Evolutionary conservation across 2,797 vertebrate genomes (phyloP), one percentile per base, ranked within the genome.

Genomic region (Sebastes trivittatus): DNA sequence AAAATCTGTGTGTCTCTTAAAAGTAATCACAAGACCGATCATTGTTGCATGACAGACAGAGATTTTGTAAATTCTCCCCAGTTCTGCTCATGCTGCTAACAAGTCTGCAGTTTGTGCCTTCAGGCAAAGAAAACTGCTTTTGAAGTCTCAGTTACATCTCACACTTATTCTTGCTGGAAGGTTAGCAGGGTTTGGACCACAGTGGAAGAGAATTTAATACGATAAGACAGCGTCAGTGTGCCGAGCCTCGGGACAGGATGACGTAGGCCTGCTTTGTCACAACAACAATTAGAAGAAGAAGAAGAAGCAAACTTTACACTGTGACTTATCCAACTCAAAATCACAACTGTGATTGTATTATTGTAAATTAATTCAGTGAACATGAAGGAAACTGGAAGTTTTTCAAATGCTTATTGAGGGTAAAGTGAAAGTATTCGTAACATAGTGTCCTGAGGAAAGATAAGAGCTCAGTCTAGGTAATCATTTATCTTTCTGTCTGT

Each of bases 141-240:
- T 77, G 83, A 81, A 85, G 76, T 84, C 69, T 84, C 77, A 49
- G 76, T 85, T 84, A 83, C 61, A 58, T 55, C 58, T 83, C 80
- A 27, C 72, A 74, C 77, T 69, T 81, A 60, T 59, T 83, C 9
- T 55, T 16, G 77, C 29, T 79, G 75, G 68, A 82, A 86, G 77
- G 75, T 80, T 59, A 16, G 72, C 27, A 1, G 22, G 42, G 56
- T 66, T 56, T 34, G 58, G 49, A 75, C 63, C 60, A 60, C 29
- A 68, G 60, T 2, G 64, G 72, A 68, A 60, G 29, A 71, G 75
- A 55, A 58, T 68, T 70, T 82, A 83, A 91, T 38, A 8, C 4
- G 60, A 81, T 14, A 2, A 63, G 85, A 86, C 84, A 61, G 82
- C 72, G 1, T 75, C 76, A 68, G 77, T n/a, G 64, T 63, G 77